A percentile compares a stretch with the other conserved stretches of the same genome.
phyloP scores from a whole-genome alignment of 2,113 vertebrate genomes.

The Hippocampus mohnikei region DNA sequence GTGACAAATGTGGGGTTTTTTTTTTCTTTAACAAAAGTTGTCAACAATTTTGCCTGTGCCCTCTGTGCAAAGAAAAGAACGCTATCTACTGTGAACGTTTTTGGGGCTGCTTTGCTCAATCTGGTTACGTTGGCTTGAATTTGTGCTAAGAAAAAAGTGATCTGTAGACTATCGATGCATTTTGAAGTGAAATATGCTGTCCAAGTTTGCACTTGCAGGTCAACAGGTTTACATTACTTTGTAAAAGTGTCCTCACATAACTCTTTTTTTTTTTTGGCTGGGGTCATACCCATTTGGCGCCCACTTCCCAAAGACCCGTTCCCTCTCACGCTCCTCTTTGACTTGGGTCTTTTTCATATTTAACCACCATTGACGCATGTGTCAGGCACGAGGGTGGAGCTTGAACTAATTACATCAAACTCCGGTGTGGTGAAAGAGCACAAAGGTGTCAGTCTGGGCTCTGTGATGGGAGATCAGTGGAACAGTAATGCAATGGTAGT shows the following conservation, averaged over 20 bases:
- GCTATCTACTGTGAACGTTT: too few species aligned
- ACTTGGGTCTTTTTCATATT: constrained; percentile 66
- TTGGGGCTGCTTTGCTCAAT: too few species aligned
- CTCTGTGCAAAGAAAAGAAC: too few species aligned
- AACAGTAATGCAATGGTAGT: constrained; percentile 77
- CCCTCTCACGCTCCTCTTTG: constrained; percentile 48
- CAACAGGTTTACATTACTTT: neutral
- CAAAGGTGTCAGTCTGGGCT: constrained; percentile 72
- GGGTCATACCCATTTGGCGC: constrained; percentile 22
- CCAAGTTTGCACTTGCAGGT: too few species aligned
- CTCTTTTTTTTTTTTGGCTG: neutral
- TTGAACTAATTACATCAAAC: constrained; percentile 77
- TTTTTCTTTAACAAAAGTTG: too few species aligned
- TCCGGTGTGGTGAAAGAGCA: constrained; percentile 70
- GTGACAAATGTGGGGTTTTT: neutral
- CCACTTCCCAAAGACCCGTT: constrained; percentile 7
- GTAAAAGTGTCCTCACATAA: constrained; percentile 18
- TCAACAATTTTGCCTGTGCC: too few species aligned
- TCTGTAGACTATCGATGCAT: too few species aligned
- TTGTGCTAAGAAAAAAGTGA: too few species aligned
- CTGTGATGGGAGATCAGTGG: constrained; percentile 76
- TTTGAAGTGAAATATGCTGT: too few species aligned
- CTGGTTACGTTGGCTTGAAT: too few species aligned
- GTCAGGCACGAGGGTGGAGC: constrained; percentile 66
- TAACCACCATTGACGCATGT: constrained; percentile 67